Percentiles rank a stretch among this genome's conserved stretches.
phyloP scores from a whole-genome alignment of 2,113 vertebrate genomes.

The Andinoacara biseriatus region DNA sequence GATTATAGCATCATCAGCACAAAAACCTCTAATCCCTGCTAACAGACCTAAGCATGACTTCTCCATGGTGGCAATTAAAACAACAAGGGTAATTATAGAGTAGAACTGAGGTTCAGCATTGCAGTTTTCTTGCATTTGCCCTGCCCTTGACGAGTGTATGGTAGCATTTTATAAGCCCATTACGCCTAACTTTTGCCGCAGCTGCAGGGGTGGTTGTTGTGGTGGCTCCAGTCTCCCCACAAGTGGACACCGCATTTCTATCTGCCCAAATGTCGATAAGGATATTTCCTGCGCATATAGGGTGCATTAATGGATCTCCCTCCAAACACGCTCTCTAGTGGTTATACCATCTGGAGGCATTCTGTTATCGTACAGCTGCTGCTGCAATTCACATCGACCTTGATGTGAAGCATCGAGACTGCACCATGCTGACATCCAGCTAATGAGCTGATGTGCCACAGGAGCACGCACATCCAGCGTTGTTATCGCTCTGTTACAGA shows the following conservation, averaged over 20 bases:
- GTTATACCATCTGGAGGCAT: constrained; percentile 25
- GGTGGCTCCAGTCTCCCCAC: constrained; percentile 42
- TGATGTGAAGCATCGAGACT: constrained; percentile 69
- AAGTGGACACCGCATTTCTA: constrained; percentile 60
- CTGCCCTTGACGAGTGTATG: constrained; percentile 41
- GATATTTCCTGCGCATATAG: constrained; percentile 24
- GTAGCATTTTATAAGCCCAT: constrained; percentile 43
- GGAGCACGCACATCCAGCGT: constrained; percentile 54
- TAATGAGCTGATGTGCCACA: constrained; percentile 49
- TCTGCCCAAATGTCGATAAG: constrained; percentile 51
- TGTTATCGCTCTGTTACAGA: constrained; percentile 18
- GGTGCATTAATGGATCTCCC: constrained; percentile 15
- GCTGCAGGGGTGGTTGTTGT: constrained; percentile 71
- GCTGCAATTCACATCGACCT: constrained; percentile 72
- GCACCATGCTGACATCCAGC: constrained; percentile 67
- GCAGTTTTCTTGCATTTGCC: constrained; percentile 20
- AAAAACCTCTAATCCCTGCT: constrained; percentile 12
- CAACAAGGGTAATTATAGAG: background rate
- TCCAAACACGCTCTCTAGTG: background rate
- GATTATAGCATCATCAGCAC: constrained; percentile 4
- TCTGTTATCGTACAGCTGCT: constrained; percentile 17
- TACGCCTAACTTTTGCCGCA: constrained; percentile 74
- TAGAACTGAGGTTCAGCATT: background rate
- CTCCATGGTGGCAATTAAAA: constrained; percentile 65
- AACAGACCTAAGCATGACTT: constrained; percentile 49